Base-by-base conservation (phyloP, 2,113 vertebrate genomes). In the Osmerus mordax region DNA sequence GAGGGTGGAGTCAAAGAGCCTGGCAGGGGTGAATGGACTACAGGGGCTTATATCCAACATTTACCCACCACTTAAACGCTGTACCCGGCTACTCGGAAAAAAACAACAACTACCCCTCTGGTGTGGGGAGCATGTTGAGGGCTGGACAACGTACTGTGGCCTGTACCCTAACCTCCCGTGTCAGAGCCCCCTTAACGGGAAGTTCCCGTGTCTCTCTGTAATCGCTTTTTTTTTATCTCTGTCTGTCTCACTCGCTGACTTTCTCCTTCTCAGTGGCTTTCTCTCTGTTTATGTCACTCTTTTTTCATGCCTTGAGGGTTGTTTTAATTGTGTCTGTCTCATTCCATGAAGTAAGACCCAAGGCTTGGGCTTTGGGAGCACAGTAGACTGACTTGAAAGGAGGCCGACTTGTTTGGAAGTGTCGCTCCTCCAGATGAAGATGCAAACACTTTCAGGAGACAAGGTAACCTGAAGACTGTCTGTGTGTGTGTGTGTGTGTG, bases 11-110 rank as follows among this genome's bases (percentile, higher is more conserved):
- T 15, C 54, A 51, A 47, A 47, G 9, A 47, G 41, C 41, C 41
- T 47, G 60, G 7, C 60, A 25, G 60, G 60, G 60, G 11, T 62
- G 60, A 62, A 28, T 11, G 59, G 51, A 66, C 71, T 70, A 65
- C 56, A 54, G 18, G 54, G 86, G 86, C 88, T 90, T 88, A 87
- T 69, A 73, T 72, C 65, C 61, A 72, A 75, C 77, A 13, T 53
- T 16, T 59, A 66, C 41, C 55, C 63, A 58, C 55, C 55, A 16
- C 16, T 25, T 5, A 62, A n/a, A 62, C 15, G 14, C 25, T 62
- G 23, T 62, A 15, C 25, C 60, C 60, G 28, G 53, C 12, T 71
- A 66, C 69, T 64, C 71, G 73, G 56, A 21, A 21, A 78, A 71
- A 51, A 82, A 77, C n/a, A 71, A 82, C 72, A 47, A 47, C 41